Evolutionary conservation across 1,140 invertebrate species (phyloP).

Genomic region (Drosophila persimilis): DNA sequence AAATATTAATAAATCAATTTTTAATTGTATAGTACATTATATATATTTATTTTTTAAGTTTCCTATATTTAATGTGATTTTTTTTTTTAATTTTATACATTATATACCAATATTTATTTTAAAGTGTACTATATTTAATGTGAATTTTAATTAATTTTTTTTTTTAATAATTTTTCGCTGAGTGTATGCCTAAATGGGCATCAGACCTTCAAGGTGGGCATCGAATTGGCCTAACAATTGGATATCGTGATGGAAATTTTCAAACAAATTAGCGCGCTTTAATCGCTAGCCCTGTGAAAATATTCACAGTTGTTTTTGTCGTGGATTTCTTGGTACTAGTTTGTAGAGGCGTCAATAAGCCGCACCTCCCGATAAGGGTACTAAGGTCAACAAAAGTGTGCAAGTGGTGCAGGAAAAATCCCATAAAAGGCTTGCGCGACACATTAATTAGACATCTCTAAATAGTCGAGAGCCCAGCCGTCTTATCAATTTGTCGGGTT

Average conservation of each 20-base stretch:
- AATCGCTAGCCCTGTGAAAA: slow-evolving; percentile 9
- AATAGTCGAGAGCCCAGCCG: slow-evolving; percentile 25
- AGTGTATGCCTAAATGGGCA: neutral
- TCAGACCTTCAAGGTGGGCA: neutral
- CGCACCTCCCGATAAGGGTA: neutral
- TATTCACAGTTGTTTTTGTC: too few species aligned
- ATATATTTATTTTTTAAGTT: too few species aligned
- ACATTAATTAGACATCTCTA: slow-evolving; percentile 42
- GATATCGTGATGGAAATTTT: neutral
- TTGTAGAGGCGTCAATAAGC: neutral
- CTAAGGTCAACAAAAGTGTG: slow-evolving; percentile 6
- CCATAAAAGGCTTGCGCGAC: slow-evolving; percentile 48
- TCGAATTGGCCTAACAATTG: slow-evolving; percentile 2
- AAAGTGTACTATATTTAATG: too few species aligned
- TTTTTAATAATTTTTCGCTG: too few species aligned
- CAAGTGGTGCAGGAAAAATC: slow-evolving; percentile 25
- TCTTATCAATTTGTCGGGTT: slow-evolving; percentile 41
- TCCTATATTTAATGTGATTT: too few species aligned
- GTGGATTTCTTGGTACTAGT: too few species aligned
- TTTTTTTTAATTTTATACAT: too few species aligned
- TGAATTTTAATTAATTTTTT: too few species aligned
- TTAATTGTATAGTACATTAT: too few species aligned
- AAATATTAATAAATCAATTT: too few species aligned
- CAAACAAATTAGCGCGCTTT: slow-evolving; percentile 26
- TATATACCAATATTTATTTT: too few species aligned